Evolutionary conservation across 2,113 vertebrate genomes (phyloP).

Genomic region (Riparia riparia): DNA sequence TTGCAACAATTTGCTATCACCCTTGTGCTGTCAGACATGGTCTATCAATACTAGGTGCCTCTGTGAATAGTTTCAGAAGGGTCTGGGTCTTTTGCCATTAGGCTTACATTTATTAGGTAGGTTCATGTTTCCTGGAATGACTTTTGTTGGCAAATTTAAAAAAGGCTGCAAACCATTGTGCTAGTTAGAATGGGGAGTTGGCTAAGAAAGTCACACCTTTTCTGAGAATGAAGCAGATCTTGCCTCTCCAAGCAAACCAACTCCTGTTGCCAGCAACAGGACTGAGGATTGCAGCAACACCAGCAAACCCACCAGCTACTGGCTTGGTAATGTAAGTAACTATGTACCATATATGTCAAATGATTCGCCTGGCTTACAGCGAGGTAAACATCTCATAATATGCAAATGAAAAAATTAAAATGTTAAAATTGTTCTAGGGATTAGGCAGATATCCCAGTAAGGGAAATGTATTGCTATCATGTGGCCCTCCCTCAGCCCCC

Average conservation of each 20-base stretch:
- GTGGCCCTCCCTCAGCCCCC: not conserved
- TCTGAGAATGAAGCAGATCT: not conserved
- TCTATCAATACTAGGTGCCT: not conserved
- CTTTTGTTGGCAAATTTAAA: not conserved
- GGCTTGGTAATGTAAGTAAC: not conserved
- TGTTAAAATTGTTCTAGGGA: not conserved
- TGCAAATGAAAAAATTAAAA: not conserved
- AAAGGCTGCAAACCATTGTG: not conserved
- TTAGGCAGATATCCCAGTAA: not conserved
- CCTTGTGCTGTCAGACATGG: not conserved
- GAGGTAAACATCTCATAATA: not conserved
- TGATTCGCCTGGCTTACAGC: not conserved
- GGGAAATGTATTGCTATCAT: rapidly evolving
- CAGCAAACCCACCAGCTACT: not conserved
- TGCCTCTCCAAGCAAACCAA: not conserved
- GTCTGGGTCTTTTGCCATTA: not conserved
- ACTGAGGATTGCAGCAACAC: not conserved
- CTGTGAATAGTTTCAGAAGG: not conserved
- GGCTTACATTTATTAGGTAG: not conserved
- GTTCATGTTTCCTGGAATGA: not conserved
- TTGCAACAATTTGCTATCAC: not conserved
- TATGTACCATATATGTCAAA: not conserved
- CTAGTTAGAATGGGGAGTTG: not conserved
- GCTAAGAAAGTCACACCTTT: not conserved
- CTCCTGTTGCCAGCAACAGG: not conserved